Percentiles rank a stretch among this genome's conserved stretches.
phyloP scores from a whole-genome alignment of 2,113 vertebrate genomes.

The Bufo gargarizans region DNA sequence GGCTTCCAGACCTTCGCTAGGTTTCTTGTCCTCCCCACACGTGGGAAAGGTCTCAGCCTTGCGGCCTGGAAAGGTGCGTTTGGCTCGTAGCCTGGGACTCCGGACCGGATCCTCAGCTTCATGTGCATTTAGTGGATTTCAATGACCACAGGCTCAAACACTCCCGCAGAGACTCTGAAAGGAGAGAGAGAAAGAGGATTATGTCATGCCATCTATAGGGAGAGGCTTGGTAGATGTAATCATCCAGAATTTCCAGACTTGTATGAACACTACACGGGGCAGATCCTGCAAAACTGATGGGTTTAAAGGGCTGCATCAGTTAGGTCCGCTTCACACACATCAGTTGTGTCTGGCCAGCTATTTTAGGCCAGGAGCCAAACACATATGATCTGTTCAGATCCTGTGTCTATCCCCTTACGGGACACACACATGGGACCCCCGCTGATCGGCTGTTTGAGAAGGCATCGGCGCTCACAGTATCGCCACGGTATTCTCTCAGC shows the following conservation, averaged over 20 bases:
- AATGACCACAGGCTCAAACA: conserved; percentile 93
- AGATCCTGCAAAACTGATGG: not conserved
- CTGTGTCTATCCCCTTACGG: no score
- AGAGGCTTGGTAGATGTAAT: not conserved
- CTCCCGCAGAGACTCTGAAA: conserved; percentile 85
- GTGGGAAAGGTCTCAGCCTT: not conserved
- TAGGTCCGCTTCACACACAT: no score
- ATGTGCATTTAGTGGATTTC: conserved; percentile 85
- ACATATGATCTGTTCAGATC: no score
- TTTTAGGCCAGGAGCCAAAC: no score
- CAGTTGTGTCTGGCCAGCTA: no score
- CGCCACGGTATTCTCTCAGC: no score
- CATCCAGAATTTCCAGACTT: no score
- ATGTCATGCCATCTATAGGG: not conserved
- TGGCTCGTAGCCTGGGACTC: conserved; percentile 15
- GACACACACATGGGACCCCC: no score
- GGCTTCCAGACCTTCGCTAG: conserved; percentile 1
- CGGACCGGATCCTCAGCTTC: not conserved
- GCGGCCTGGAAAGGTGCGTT: conserved; percentile 13
- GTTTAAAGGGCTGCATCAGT: not conserved
- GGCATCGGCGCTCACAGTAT: no score
- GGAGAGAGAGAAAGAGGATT: not conserved
- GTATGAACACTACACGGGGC: not conserved
- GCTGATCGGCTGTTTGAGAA: no score
- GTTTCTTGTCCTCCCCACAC: conserved; percentile 1